phyloP scores from a whole-genome alignment of 2,113 vertebrate species.

The Rissa tridactyla region DNA sequence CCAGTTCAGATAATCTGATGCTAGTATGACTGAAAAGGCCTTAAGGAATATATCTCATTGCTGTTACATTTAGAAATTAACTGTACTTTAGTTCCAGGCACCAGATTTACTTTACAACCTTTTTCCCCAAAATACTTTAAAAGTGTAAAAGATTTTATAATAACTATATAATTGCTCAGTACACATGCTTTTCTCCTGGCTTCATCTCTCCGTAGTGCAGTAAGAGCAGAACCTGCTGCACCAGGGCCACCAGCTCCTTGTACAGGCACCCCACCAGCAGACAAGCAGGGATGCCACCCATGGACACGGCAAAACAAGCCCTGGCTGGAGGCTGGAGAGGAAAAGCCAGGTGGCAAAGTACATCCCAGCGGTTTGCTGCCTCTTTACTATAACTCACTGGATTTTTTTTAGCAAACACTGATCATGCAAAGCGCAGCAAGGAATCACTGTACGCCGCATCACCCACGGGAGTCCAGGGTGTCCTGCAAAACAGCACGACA shows the following conservation, averaged over 20 bases:
- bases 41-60: neutral
- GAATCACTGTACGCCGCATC: neutral
- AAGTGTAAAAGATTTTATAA: neutral
- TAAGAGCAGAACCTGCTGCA: neutral
- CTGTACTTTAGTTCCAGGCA: neutral
- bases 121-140: neutral
- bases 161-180: neutral
- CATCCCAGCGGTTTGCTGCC: neutral
- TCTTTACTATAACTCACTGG: neutral
- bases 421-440: neutral
- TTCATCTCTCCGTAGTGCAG: neutral
- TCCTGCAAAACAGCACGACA: neutral
- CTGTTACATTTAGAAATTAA: neutral
- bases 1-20: neutral
- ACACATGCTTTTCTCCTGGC: neutral
- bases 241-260: neutral
- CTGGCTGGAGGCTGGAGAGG: neutral
- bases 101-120: neutral
- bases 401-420: neutral
- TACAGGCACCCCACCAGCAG: too few species aligned
- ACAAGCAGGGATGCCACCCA: neutral
- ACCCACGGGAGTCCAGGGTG: neutral
- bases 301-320: neutral
- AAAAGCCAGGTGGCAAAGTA: neutral
- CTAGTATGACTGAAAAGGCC: neutral